Conservation (phyloP, 1,140 invertebrate species). For the Drosophila quadrilineata region DNA sequence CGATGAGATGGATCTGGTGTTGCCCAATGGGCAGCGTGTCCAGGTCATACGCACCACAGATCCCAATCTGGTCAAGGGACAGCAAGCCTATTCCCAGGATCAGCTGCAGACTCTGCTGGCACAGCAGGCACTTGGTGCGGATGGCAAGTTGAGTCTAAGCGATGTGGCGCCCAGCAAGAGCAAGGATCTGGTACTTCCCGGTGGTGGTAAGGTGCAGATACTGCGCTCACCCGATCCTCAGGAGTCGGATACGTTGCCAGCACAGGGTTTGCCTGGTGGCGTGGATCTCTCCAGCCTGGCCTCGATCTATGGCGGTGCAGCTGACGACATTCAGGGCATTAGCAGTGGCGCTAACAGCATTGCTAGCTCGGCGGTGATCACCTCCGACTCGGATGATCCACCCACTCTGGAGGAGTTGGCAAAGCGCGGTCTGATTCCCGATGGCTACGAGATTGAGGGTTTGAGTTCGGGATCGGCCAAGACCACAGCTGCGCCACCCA, state of each 20-base stretch:
- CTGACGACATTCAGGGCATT: conserved; percentile 66
- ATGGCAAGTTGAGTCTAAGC: conserved; percentile 51
- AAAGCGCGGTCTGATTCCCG: conserved; percentile 87
- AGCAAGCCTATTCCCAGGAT: conserved; percentile 73
- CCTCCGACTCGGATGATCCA: conserved; percentile 74
- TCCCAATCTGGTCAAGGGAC: conserved; percentile 83
- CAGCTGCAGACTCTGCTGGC: conserved; percentile 67
- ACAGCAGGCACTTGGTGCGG: conserved; percentile 58
- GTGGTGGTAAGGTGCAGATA: conserved; percentile 88
- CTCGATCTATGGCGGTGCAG: conserved; percentile 63
- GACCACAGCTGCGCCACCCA: conserved; percentile 86
- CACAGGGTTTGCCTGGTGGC: conserved; percentile 58
- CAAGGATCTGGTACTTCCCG: conserved; percentile 86
- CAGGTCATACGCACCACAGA: conserved; percentile 87
- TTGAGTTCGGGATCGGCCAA: conserved; percentile 87
- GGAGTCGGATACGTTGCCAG: conserved; percentile 52
- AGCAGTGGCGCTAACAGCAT: conserved; percentile 75
- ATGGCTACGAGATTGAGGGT: conserved; percentile 89
- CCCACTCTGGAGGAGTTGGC: conserved; percentile 88
- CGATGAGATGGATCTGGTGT: conserved; percentile 87
- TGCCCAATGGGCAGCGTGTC: conserved; percentile 88
- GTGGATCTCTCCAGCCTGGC: conserved; percentile 72
- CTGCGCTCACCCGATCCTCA: conserved; percentile 84
- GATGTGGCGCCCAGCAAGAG: conserved; percentile 81
- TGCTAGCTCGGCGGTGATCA: conserved; percentile 81